Evolutionary conservation across 2,113 vertebrate genomes (phyloP).

Genomic region (Tichodroma muraria): DNA sequence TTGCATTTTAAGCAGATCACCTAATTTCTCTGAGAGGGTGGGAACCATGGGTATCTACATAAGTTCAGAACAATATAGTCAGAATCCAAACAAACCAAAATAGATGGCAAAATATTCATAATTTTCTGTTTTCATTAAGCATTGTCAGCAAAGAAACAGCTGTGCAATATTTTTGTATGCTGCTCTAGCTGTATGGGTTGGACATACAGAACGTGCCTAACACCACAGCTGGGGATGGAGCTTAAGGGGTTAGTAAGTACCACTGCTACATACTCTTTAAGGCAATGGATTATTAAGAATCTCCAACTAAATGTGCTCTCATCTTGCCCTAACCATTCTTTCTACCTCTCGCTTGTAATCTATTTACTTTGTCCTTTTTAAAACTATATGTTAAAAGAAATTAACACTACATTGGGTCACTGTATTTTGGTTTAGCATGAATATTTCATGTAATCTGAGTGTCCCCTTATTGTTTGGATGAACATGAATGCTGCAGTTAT

Average conservation of each 20-base stretch:
- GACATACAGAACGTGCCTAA: not conserved
- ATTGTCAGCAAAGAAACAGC: not conserved
- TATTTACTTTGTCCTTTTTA: not conserved
- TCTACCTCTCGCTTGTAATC: not conserved
- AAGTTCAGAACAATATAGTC: not conserved
- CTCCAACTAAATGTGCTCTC: not conserved
- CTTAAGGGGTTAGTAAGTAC: not conserved
- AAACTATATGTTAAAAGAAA: not conserved
- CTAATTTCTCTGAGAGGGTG: not conserved
- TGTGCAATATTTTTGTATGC: not conserved
- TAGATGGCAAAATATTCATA: not conserved
- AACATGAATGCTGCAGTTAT: constrained; percentile 17
- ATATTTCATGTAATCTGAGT: not conserved
- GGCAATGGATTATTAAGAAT: not conserved
- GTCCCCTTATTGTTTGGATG: not conserved
- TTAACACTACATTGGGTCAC: not conserved
- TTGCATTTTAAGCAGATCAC: not conserved
- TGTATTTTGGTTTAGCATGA: not conserved
- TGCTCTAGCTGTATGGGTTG: not conserved
- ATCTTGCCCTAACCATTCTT: not conserved
- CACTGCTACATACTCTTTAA: not conserved
- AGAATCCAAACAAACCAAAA: not conserved
- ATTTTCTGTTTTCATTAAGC: not conserved
- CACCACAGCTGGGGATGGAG: not conserved
- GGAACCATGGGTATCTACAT: not conserved